phyloP scores from a whole-genome alignment of 2,113 vertebrate genomes.

The Gymnorhina tibicen region DNA sequence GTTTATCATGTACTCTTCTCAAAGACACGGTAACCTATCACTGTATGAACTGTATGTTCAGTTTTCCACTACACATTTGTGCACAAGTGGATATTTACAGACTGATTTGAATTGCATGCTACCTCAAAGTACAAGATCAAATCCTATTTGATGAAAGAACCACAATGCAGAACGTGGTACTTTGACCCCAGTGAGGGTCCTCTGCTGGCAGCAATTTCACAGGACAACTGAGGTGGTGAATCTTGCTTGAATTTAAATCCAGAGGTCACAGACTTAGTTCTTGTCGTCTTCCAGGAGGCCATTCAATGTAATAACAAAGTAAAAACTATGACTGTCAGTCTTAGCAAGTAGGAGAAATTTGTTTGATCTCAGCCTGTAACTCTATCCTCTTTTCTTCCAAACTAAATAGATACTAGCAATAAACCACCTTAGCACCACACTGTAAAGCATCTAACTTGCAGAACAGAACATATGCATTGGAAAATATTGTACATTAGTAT shows the following conservation, averaged over 20 bases:
- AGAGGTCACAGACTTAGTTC: background rate
- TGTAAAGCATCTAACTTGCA: background rate
- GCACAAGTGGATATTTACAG: background rate
- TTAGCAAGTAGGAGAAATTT: background rate
- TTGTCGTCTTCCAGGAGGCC: background rate
- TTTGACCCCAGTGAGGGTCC: background rate
- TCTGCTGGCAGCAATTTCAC: background rate
- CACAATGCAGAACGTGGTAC: background rate
- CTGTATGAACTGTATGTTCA: background rate
- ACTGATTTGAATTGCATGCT: background rate
- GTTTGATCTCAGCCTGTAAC: background rate
- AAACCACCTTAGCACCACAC: background rate
- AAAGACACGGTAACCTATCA: fast-evolving
- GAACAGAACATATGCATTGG: background rate
- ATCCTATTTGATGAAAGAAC: background rate
- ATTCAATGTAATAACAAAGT: background rate
- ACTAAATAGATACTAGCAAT: background rate
- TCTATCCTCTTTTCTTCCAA: background rate
- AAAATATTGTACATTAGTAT: background rate
- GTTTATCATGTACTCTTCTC: background rate
- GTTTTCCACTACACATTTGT: background rate
- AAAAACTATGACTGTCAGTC: background rate
- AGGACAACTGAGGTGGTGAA: background rate
- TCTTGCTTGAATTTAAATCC: background rate
- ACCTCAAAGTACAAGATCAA: background rate